phyloP scores from a whole-genome alignment of 2,888 invertebrate species.

The Siphonodentalium dalli region DNA sequence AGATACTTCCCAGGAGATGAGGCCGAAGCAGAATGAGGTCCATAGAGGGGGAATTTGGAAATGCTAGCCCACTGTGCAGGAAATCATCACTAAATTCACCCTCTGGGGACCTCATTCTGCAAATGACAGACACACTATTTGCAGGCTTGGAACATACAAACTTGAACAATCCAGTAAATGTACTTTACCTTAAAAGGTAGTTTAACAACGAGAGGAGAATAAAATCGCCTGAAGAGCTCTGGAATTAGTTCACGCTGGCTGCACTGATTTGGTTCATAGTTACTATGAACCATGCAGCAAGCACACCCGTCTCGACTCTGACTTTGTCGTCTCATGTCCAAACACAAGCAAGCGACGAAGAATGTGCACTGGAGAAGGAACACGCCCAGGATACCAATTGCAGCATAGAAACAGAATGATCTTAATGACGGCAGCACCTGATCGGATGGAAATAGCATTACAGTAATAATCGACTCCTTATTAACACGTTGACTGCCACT shows the following conservation, averaged over 20 bases:
- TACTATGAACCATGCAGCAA: conserved; percentile 73
- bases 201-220: conserved; percentile 74
- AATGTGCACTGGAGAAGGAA: conserved; percentile 76
- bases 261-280: conserved; percentile 68
- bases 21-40: too few species aligned
- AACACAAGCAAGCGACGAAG: conserved; percentile 78
- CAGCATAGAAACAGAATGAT: conserved; percentile 84
- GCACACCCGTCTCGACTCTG: conserved; percentile 37
- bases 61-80: too few species aligned
- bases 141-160: too few species aligned
- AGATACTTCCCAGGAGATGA: too few species aligned
- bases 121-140: too few species aligned
- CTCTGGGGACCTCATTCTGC: too few species aligned
- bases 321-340: conserved; percentile 71
- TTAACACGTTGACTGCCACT: too few species aligned
- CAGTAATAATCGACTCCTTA: too few species aligned
- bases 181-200: conserved; percentile 74
- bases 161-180: too few species aligned
- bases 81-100: too few species aligned
- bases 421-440: conserved; percentile 80
- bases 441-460: neutral
- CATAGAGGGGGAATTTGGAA: too few species aligned
- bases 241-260: conserved; percentile 71
- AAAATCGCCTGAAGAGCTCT: conserved; percentile 70
- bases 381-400: conserved; percentile 78